phyloP scores from a whole-genome alignment of 2,113 vertebrate genomes.

The Leptodactylus fuscus region DNA sequence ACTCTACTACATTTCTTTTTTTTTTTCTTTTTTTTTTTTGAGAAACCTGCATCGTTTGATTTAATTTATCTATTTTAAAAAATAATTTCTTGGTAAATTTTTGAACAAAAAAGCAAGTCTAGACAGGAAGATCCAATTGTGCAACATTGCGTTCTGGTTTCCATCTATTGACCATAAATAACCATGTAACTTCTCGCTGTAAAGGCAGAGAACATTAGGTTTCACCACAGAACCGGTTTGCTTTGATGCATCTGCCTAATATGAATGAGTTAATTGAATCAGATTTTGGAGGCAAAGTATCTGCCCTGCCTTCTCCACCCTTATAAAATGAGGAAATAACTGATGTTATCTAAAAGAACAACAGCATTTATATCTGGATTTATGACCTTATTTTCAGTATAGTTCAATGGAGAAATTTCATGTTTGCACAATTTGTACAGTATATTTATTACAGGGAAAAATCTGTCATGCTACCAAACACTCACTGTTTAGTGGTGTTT shows the following conservation, averaged over 20 bases:
- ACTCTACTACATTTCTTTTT: too few species aligned
- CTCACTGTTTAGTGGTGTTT: too few species aligned
- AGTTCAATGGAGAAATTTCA: too few species aligned
- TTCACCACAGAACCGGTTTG: background rate
- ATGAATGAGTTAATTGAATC: background rate
- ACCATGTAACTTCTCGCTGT: background rate
- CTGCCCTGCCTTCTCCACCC: background rate
- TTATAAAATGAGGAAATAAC: background rate
- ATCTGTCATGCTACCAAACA: too few species aligned
- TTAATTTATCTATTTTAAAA: too few species aligned
- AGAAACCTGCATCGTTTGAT: too few species aligned
- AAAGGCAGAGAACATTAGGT: background rate
- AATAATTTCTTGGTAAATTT: too few species aligned
- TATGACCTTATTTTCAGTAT: background rate
- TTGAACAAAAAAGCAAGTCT: background rate
- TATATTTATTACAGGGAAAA: too few species aligned
- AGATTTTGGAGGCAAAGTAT: background rate
- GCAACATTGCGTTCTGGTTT: background rate
- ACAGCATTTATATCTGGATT: too few species aligned
- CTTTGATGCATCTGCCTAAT: background rate
- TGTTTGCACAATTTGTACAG: too few species aligned
- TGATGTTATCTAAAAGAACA: conserved; percentile 4
- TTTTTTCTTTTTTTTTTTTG: too few species aligned
- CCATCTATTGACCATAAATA: background rate
- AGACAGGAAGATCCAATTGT: background rate